Evolutionary conservation across 2,888 invertebrate genomes (phyloP).

Genomic region (Arrhopalites spinosus): DNA sequence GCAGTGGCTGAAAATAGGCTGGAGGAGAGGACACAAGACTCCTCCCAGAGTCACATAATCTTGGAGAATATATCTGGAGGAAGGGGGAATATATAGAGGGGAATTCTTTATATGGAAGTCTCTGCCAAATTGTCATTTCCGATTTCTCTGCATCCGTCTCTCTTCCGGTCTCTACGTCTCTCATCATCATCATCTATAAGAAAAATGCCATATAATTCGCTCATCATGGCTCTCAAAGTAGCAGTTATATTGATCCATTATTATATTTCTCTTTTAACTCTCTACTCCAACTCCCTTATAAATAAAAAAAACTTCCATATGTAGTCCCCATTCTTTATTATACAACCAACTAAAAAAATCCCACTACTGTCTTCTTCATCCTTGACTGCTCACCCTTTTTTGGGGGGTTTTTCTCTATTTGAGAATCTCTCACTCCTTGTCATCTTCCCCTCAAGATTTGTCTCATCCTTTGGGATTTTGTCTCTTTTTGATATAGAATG

Average conservation of each 20-base stretch:
- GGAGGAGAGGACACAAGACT: conserved; percentile 9
- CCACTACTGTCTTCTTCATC: too few relatives aligned
- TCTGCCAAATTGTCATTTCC: conserved; percentile 57
- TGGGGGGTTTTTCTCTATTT: too few relatives aligned
- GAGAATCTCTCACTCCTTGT: too few relatives aligned
- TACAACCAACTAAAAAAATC: too few relatives aligned
- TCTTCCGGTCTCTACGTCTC: conserved; percentile 54
- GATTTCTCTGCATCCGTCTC: conserved; percentile 53
- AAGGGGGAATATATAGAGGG: conserved; percentile 46
- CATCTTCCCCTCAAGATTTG: neutral
- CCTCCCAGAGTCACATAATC: conserved; percentile 36
- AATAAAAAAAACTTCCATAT: too few relatives aligned
- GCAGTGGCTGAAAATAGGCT: neutral
- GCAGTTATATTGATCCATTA: conserved; percentile 26
- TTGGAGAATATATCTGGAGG: conserved; percentile 34
- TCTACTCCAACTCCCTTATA: neutral
- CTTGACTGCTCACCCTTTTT: too few relatives aligned
- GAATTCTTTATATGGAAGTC: conserved; percentile 51
- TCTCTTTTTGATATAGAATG: neutral
- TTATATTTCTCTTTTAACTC: conserved; percentile 6
- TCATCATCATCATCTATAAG: conserved; percentile 52
- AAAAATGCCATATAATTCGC: conserved; percentile 55
- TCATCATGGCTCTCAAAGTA: conserved; percentile 40
- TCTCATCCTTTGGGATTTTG: neutral
- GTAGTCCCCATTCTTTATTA: too few relatives aligned